These are phyloP conservation scores for Menidia beryllina DNA, from an alignment of 2,113 vertebrate genomes.

Conservation along the genomic window DNA sequence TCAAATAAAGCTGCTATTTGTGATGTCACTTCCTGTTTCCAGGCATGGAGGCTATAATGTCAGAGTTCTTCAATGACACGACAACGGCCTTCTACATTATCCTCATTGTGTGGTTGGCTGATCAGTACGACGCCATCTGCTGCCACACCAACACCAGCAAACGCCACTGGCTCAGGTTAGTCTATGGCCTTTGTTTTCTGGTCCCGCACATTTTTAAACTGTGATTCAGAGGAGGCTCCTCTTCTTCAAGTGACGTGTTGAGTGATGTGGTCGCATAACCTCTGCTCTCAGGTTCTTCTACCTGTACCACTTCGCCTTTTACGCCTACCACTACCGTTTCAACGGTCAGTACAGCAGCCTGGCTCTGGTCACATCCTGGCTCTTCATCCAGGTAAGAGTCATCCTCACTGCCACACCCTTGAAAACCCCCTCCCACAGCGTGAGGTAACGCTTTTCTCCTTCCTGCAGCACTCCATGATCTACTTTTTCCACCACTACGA, in stretches of 20 bases:
- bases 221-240: no score
- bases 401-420: neutral
- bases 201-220: no score
- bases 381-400: slow-evolving; percentile 93
- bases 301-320: slow-evolving; percentile 98
- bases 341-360: slow-evolving; percentile 98
- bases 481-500: slow-evolving; percentile 99
- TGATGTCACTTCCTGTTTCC: slow-evolving; percentile 25
- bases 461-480: slow-evolving; percentile 94
- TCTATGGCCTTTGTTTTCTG: no score
- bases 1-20: neutral
- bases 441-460: neutral
- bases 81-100: slow-evolving; percentile 99
- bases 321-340: slow-evolving; percentile 98
- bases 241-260: neutral
- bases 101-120: slow-evolving; percentile 97
- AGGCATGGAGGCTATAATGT: slow-evolving; percentile 99
- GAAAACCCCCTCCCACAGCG: neutral
- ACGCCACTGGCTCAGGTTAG: slow-evolving; percentile 95
- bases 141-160: slow-evolving; percentile 99
- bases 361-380: slow-evolving; percentile 97
- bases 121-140: slow-evolving; percentile 97
- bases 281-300: slow-evolving; percentile 91
- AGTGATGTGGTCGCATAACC: neutral
- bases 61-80: slow-evolving; percentile 98